Conservation (phyloP, 2,797 vertebrate species). For the Lophius americanus region DNA sequence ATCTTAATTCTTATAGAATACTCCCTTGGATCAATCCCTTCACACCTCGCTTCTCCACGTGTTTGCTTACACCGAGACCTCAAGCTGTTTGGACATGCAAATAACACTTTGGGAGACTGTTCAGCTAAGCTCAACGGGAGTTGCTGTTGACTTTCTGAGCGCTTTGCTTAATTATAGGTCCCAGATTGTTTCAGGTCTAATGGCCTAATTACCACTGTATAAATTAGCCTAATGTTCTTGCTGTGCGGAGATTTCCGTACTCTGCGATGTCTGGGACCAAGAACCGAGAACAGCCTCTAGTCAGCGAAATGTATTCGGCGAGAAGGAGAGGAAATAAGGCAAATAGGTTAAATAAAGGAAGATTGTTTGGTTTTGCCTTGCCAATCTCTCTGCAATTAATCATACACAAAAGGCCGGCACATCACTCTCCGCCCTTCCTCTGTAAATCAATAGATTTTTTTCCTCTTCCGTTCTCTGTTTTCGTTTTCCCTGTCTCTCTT, state of each 20-base stretch:
- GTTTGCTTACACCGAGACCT: constrained; percentile 70
- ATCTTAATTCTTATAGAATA: no score
- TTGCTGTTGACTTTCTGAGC: constrained; percentile 81
- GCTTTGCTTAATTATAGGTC: constrained; percentile 84
- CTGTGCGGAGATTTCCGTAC: constrained; percentile 58
- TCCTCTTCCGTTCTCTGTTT: constrained; percentile 35
- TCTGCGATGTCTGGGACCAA: constrained; percentile 31
- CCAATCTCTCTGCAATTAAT: constrained; percentile 80
- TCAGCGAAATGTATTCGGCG: constrained; percentile 40
- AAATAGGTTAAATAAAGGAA: constrained; percentile 62
- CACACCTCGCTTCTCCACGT: constrained; percentile 47
- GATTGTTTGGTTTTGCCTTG: constrained; percentile 55
- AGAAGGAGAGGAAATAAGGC: constrained; percentile 45
- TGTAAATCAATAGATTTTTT: constrained; percentile 70
- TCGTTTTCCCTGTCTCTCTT: constrained; percentile 25
- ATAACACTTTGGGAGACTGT: constrained; percentile 78
- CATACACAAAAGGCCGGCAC: constrained; percentile 69
- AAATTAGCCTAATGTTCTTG: constrained; percentile 79
- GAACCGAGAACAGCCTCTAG: constrained; percentile 48
- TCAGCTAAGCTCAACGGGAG: constrained; percentile 78
- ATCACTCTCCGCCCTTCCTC: constrained; percentile 69
- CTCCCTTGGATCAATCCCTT: constrained; percentile 58
- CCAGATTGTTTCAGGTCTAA: constrained; percentile 84
- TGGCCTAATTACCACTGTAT: constrained; percentile 83
- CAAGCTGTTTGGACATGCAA: constrained; percentile 84